Conservation (phyloP, 2,113 vertebrate genomes). For the Dinomys branickii region DNA sequence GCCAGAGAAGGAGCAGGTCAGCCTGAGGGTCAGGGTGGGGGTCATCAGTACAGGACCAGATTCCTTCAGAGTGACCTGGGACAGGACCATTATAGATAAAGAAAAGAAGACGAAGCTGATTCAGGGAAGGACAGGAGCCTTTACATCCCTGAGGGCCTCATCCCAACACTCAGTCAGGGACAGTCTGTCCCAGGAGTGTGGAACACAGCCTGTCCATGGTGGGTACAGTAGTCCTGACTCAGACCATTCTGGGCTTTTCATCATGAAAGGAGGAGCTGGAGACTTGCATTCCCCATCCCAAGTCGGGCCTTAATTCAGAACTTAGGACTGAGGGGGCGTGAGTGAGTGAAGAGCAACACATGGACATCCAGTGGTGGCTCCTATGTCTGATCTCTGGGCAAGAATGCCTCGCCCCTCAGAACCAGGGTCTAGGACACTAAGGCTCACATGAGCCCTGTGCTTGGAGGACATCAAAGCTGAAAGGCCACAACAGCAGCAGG, state of each 20-base stretch:
- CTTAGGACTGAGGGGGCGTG: neutral
- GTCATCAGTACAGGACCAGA: neutral
- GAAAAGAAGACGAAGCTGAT: neutral
- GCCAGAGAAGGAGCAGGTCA: neutral
- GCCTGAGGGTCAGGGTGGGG: neutral
- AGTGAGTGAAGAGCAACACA: neutral
- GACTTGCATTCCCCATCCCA: neutral
- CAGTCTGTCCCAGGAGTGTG: neutral
- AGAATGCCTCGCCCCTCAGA: neutral
- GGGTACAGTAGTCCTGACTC: neutral
- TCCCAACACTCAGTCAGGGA: neutral
- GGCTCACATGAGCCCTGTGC: neutral
- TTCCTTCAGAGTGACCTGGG: neutral
- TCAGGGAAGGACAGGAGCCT: neutral
- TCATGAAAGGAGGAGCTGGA: neutral
- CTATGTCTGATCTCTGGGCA: neutral
- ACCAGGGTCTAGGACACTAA: neutral
- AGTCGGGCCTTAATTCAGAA: neutral
- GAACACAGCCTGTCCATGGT: neutral
- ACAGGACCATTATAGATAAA: neutral
- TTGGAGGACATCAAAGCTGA: neutral
- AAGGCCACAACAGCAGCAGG: neutral
- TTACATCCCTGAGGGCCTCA: neutral
- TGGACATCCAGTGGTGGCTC: neutral
- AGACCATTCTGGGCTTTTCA: neutral